Base-by-base conservation (phyloP, 2,888 invertebrate species). In the Ophonus ardosiacus region DNA sequence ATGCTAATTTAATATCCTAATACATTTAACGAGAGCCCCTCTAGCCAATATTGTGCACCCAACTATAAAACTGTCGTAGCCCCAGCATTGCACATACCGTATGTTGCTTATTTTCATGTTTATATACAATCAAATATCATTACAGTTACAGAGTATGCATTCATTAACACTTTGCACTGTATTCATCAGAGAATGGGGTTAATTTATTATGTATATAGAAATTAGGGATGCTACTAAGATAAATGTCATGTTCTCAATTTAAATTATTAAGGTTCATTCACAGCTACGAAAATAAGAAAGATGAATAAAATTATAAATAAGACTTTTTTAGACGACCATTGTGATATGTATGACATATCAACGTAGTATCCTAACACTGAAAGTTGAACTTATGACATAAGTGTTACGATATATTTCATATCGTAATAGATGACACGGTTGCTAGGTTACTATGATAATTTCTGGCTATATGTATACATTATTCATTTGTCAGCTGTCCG, bases 1-100 rank as follows among this genome's bases (percentile, higher is more conserved):
- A 91, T 91, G 91, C 91, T 91, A 91, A 91, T 91, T 91, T 91
- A 91, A 91, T 91, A 91, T 91, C 91, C 90, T 91, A 91, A 91
- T 91, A 91, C 91, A 90, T 91, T 91, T 91, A 91, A 91, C 91
- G 90, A 81, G 68, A 68, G 68, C 57, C 57, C 83, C 76, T 83
- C 59, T 31, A 24, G 81, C 81, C 43, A 31, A 59, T 18, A 83
- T 83, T 83, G 83, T 83, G 83, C 74, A 83, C 21, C 59, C 59
- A 21, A 18, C 43, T 51, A 83, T 83, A 74, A 83, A 83, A 83
- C 74, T 83, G 59, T 21, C 83, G 3, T 65, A 51, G 24, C 68
- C 15, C 81, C 18, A 18, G 65, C 24, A 61, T 61, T 18, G 24
- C 68, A 40, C 21, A 59, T n/a, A 59, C 57, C 79, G 80, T 80